Evolutionary conservation across 1,140 invertebrate genomes (phyloP), one percentile per base, ranked within the genome.

Genomic region (Daktulosphaira vitifoliae): DNA sequence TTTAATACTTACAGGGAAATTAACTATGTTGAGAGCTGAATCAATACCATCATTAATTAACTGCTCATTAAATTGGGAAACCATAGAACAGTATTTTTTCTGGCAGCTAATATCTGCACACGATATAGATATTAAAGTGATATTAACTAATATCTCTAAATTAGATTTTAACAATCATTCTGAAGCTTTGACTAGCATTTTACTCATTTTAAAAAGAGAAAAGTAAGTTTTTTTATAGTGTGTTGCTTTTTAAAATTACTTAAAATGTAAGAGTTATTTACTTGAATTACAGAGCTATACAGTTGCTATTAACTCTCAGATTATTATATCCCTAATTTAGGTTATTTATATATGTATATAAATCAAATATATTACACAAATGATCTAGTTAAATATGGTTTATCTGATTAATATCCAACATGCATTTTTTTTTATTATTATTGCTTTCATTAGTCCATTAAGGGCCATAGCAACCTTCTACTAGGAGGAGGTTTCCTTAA

Each of bases 71-170:
- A 82, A 84, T 64, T 98, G 94, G 92, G 94, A 98, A 75, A 96
- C 92, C 2, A 92, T 95, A 70, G 95, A 97, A 75, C 95, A 98
- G 73, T 89, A 91, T 73, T 96, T 92, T 73, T 81, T 98, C 8
- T 98, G 95, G 95, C 92, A 96, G 77, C 79, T 98, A 29, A 82
- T 96, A 39, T 84, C 87, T 68, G 92, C 92, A 44, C 94, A 97
- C 72, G 89, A 93, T 74, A 89, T 96, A 71, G 86, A 89, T 11
- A 82, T 95, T 7, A 89, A 95, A 71, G 84, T 88, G 71, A 83
- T 96, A 52, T 78, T 96, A 73, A 90, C 93, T 33, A 81, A 97
- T 70, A 80, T 98, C 69, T 88, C 91, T 3, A 89, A 91, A 74
- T 76, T 98, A 53, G 89, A 95, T 72, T 90, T 85, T 77, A 81